Percentiles rank a stretch among this genome's conserved stretches.
phyloP scores from a whole-genome alignment of 2,113 vertebrate species.

The Gorsachius goisagi region DNA sequence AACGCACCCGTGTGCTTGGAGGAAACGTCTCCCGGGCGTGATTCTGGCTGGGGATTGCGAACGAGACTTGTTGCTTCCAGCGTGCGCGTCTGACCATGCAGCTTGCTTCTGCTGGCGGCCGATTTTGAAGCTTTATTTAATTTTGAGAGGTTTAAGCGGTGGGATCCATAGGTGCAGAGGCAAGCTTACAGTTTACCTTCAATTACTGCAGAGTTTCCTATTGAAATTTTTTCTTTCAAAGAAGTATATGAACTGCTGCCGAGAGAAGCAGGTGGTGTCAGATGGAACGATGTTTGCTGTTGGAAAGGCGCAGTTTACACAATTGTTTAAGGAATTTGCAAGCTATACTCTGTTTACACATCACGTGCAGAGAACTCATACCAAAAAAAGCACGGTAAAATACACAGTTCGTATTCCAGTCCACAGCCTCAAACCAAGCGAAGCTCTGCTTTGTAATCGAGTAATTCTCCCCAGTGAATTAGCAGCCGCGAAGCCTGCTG shows the following conservation, averaged over 20 bases:
- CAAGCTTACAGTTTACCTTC: not conserved
- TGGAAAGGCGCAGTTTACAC: not conserved
- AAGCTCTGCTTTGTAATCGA: not conserved
- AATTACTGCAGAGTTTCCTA: not conserved
- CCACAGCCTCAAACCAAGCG: not conserved
- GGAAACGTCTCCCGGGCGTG: rapidly evolving
- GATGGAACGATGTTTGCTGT: not conserved
- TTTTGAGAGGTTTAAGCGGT: not conserved
- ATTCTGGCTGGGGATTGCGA: no score
- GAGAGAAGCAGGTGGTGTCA: not conserved
- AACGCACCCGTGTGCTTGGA: rapidly evolving
- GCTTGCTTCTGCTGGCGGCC: not conserved
- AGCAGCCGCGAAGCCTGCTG: not conserved
- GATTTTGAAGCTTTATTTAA: not conserved
- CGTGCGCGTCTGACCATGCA: rapidly evolving
- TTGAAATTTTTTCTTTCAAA: not conserved
- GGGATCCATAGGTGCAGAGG: not conserved
- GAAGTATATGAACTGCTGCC: not conserved
- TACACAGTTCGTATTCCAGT: not conserved
- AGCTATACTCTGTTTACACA: not conserved
- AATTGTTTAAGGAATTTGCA: not conserved
- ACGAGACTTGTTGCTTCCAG: not conserved
- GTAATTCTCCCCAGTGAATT: not conserved
- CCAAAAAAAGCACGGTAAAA: not conserved
- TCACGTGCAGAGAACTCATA: not conserved